Evolutionary conservation across 1,140 invertebrate genomes (phyloP).

Genomic region (Drosophila pruinosa): DNA sequence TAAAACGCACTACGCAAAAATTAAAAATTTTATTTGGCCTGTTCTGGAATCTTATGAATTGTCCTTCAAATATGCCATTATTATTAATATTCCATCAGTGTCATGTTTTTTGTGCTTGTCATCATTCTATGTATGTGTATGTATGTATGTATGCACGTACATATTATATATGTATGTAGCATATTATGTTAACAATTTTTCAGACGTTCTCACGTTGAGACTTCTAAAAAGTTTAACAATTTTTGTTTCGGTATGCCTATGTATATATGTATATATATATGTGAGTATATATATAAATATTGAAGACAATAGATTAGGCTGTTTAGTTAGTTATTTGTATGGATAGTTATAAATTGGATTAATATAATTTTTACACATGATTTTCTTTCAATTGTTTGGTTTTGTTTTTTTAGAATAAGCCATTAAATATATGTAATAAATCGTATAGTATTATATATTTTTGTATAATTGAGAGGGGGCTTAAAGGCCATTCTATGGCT

Average conservation of each 20-base stretch:
- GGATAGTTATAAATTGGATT: not conserved
- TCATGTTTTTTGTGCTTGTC: slow-evolving; percentile 17
- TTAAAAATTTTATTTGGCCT: slow-evolving; percentile 42
- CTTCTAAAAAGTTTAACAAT: slow-evolving; percentile 36
- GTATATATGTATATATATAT: slow-evolving; percentile 10
- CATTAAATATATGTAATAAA: not conserved
- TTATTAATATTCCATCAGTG: slow-evolving; percentile 14
- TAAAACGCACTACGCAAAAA: slow-evolving; percentile 53
- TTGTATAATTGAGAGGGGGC: slow-evolving; percentile 13
- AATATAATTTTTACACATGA: slow-evolving; percentile 18
- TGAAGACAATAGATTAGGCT: not conserved
- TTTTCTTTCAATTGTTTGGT: not conserved
- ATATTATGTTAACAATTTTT: slow-evolving; percentile 39
- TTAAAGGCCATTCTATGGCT: slow-evolving; percentile 24
- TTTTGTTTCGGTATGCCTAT: not conserved
- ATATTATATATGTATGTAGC: slow-evolving; percentile 9
- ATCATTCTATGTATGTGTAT: slow-evolving; percentile 1
- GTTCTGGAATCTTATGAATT: not conserved
- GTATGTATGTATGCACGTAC: slow-evolving; percentile 8
- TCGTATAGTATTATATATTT: not conserved
- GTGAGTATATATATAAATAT: slow-evolving; percentile 12
- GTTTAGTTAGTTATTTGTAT: slow-evolving; percentile 4
- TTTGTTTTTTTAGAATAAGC: slow-evolving; percentile 6
- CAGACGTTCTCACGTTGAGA: slow-evolving; percentile 20
- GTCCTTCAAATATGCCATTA: not conserved